Base-by-base conservation (phyloP, 2,113 vertebrate species). In the Lophotis ruficrista region DNA sequence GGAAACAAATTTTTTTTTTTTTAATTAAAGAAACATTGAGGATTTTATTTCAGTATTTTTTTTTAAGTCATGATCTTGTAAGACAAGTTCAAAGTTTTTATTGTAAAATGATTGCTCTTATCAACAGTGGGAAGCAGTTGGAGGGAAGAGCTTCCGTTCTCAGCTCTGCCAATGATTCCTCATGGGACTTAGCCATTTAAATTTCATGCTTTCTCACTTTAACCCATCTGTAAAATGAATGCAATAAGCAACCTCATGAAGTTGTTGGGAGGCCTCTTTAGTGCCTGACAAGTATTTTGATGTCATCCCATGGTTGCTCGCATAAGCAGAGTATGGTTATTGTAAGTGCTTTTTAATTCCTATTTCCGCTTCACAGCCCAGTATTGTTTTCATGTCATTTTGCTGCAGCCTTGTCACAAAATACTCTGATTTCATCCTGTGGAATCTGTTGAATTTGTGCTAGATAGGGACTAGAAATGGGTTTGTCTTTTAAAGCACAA, bases 191-290 rank as follows among this genome's bases (percentile, higher is more conserved):
- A 68, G 38, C 17, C 64, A 84, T 91, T 83, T 89, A 87, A 89
- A 92, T 91, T 81, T 95, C 77, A 56, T 68, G 68, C 89, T 87
- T 90, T 87, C 80, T 87, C 64, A 71, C 31, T 87, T 75, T 82
- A 94, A 96, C 53, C 43, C 43, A 35, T 84, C 60, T 89, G 60
- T 81, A 78, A 97, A 90, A 84, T 53, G 33, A 91, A 94, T 41
- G 72, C 35, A 86, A 72, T 48, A 83, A 83, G 62, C 64, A 81
- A 56, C 37, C 50, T 79, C 41, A 60, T 60, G 18, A 89, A 91
- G 53, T 66, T 86, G 17, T 89, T 89, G 43, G 24, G 60, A 89
- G 48, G 87, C 20, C 10, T 75, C 18, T 70, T 87, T 77, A 93
- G 60, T 71, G 38, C 35, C 68, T 75, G 56, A 70, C 33, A 68